These are phyloP conservation scores for Cylas formicarius DNA, from an alignment of 1,140 invertebrate genomes.

Conservation along the genomic window DNA sequence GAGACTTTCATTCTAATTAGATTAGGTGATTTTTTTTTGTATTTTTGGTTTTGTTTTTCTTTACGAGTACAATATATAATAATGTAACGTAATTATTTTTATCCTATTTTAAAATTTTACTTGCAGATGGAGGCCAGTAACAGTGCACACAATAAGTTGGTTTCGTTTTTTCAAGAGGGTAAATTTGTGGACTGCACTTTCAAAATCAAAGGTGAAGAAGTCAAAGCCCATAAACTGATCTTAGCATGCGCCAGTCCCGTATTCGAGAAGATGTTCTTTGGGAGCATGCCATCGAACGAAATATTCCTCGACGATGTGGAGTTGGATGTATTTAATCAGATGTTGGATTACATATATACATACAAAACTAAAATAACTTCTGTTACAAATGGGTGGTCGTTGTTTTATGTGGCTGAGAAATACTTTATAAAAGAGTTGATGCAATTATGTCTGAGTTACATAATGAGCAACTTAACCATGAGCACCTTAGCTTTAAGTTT, in stretches of 20 bases:
- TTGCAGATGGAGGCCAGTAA: conserved; percentile 14
- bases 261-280: conserved; percentile 70
- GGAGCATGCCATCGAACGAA: conserved; percentile 48
- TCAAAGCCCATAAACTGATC: conserved; percentile 61
- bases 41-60: neutral
- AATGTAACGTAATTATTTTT: neutral
- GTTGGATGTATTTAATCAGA: conserved; percentile 47
- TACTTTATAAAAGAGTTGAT: conserved; percentile 49
- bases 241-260: conserved; percentile 62
- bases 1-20: no score
- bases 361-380: conserved; percentile 45
- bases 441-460: conserved; percentile 44
- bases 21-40: neutral
- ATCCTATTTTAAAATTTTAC: conserved; percentile 1
- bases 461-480: conserved; percentile 45
- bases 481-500: conserved; percentile 48
- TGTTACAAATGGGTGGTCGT: conserved; percentile 48
- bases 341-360: conserved; percentile 51
- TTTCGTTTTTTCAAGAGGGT: conserved; percentile 17
- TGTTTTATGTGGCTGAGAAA: conserved; percentile 51
- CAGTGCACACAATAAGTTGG: conserved; percentile 9
- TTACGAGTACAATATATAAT: conserved; percentile 1
- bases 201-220: conserved; percentile 44
- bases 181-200: conserved; percentile 46
- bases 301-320: conserved; percentile 48